A percentile compares a stretch with the other conserved stretches of the same genome.
Conservation (phyloP, 2,888 invertebrate species). For the Drosophila barbarae region DNA sequence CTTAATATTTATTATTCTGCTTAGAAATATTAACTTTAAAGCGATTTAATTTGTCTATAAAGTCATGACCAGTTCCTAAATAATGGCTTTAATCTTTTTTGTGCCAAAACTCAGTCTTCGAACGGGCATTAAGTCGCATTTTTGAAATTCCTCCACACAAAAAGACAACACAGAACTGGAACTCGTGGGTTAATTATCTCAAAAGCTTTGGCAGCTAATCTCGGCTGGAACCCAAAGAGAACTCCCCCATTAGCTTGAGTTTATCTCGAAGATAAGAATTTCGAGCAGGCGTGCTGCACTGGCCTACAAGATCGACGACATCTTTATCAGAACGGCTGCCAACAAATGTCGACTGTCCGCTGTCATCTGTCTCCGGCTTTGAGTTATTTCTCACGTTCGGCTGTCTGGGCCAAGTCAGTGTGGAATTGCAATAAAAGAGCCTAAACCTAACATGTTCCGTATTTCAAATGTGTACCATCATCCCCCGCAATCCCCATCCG, state of each 20-base stretch:
- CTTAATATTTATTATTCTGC: neutral
- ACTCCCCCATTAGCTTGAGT: slow-evolving; percentile 20
- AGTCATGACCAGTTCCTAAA: neutral
- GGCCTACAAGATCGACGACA: slow-evolving; percentile 31
- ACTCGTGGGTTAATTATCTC: slow-evolving; percentile 21
- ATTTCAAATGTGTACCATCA: neutral
- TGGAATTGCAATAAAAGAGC: slow-evolving; percentile 50
- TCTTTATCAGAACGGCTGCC: slow-evolving; percentile 49
- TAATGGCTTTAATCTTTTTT: neutral
- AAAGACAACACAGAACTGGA: neutral
- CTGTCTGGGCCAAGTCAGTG: slow-evolving; percentile 47
- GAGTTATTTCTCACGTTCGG: slow-evolving; percentile 63
- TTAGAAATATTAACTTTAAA: neutral
- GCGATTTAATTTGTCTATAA: neutral
- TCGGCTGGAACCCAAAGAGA: neutral
- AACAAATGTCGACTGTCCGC: slow-evolving; percentile 11
- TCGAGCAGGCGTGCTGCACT: slow-evolving; percentile 29
- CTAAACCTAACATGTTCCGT: slow-evolving; percentile 25
- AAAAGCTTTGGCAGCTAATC: slow-evolving; percentile 10
- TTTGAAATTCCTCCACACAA: slow-evolving; percentile 1
- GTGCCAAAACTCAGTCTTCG: neutral
- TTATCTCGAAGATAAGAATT: slow-evolving; percentile 27
- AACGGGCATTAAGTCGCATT: neutral
- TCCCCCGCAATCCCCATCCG: slow-evolving; percentile 4
- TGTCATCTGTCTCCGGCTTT: slow-evolving; percentile 26